Evolutionary conservation across 2,797 vertebrate genomes (phyloP).

Genomic region (Esox masquinongy): DNA sequence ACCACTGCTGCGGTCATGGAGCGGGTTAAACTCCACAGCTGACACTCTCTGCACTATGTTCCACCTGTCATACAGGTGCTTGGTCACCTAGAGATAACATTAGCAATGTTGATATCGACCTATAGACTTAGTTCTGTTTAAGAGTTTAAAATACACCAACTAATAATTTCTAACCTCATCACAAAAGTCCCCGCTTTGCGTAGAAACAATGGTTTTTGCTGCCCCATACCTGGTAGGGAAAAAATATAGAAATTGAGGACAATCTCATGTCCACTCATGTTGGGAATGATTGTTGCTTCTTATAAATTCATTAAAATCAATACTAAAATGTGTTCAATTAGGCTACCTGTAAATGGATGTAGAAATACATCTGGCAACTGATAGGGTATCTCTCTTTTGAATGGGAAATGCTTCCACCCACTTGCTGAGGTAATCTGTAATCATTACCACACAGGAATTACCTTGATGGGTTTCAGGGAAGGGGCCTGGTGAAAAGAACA

Average conservation of each 20-base stretch:
- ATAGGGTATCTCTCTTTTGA: conserved; percentile 77
- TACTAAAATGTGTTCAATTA: not conserved
- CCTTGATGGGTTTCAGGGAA: conserved; percentile 79
- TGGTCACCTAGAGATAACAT: conserved; percentile 74
- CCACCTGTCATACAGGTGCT: conserved; percentile 78
- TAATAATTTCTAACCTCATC: conserved; percentile 78
- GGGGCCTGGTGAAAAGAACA: conserved; percentile 73
- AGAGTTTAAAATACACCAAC: not conserved
- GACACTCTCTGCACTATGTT: conserved; percentile 80
- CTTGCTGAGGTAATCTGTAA: conserved; percentile 88
- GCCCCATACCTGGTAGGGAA: conserved; percentile 79
- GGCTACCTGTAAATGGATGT: conserved; percentile 83
- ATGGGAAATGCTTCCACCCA: conserved; percentile 88
- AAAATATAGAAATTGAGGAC: not conserved
- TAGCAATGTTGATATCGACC: not conserved
- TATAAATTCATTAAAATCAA: not conserved
- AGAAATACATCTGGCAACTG: conserved; percentile 81
- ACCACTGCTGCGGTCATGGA: conserved; percentile 68
- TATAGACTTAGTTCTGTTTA: not conserved
- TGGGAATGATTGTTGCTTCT: not conserved
- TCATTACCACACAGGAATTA: conserved; percentile 74
- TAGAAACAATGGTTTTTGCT: conserved; percentile 79
- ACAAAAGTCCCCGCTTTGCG: conserved; percentile 81
- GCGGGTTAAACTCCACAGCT: conserved; percentile 64
- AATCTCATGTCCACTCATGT: not conserved